Evolutionary conservation across 92 coral and sea anemone genomes (phyloP).

Genomic region (Actinostola sp.): DNA sequence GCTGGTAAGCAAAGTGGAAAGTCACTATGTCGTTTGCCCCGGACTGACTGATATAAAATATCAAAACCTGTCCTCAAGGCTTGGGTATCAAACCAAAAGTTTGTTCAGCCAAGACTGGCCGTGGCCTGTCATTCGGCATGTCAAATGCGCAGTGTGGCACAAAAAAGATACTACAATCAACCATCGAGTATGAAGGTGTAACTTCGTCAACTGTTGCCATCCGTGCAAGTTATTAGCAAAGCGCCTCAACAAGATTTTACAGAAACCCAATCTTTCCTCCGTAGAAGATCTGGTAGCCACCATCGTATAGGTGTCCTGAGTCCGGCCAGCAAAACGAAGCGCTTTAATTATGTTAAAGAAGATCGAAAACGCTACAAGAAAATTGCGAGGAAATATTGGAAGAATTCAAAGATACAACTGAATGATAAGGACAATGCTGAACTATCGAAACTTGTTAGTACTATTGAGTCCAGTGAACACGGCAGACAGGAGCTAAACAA

Average conservation of each 20-base stretch:
- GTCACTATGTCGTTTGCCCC: constrained; percentile 8
- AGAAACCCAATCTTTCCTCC: no score
- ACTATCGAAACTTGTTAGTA: constrained; percentile 16
- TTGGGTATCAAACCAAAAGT: constrained; percentile 13
- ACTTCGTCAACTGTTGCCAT: no score
- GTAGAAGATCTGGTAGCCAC: constrained; percentile 24
- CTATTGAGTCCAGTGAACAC: constrained; percentile 18
- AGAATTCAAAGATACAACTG: constrained; percentile 24
- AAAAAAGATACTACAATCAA: neutral
- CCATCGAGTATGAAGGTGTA: no score
- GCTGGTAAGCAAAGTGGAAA: constrained; percentile 5
- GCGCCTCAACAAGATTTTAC: no score
- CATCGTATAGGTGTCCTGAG: constrained; percentile 18
- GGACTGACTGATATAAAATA: constrained; percentile 13
- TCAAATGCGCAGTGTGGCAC: constrained; percentile 12
- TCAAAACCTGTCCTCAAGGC: constrained; percentile 5
- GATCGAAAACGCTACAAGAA: constrained; percentile 21
- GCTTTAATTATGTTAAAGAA: constrained; percentile 17
- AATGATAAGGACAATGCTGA: constrained; percentile 32
- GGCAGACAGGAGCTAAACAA: constrained; percentile 18
- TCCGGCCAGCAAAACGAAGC: constrained; percentile 10
- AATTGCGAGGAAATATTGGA: constrained; percentile 34
- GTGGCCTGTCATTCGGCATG: constrained; percentile 15
- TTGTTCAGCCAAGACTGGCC: constrained; percentile 13
- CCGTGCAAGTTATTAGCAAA: no score